phyloP scores from a whole-genome alignment of 2,888 invertebrate genomes.

The Erannis defoliaria region DNA sequence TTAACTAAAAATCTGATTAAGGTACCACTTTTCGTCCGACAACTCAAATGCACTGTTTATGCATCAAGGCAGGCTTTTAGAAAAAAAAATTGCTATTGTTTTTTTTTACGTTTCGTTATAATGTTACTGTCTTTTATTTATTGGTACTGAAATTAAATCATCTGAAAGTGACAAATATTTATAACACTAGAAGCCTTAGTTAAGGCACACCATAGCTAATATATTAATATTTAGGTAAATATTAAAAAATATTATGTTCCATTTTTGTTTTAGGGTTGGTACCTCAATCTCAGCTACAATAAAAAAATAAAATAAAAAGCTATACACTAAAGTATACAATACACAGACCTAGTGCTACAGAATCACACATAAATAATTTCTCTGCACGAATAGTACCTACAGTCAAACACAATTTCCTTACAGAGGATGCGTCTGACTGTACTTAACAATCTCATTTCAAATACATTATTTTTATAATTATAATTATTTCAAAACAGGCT shows the following conservation, averaged over 20 bases:
- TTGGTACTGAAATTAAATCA: too few relatives aligned
- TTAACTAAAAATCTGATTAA: constrained; percentile 42
- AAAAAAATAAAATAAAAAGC: constrained; percentile 58
- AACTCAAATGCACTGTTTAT: too few relatives aligned
- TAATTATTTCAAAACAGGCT: constrained; percentile 69
- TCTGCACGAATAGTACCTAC: constrained; percentile 69
- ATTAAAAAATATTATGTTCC: neutral
- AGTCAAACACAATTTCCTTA: constrained; percentile 35
- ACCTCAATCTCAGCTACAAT: constrained; percentile 38
- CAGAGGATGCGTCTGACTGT: constrained; percentile 38
- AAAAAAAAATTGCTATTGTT: too few relatives aligned
- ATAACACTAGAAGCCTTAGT: too few relatives aligned
- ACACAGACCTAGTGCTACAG: constrained; percentile 65
- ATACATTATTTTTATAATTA: constrained; percentile 66
- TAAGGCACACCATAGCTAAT: too few relatives aligned
- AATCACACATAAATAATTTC: constrained; percentile 86
- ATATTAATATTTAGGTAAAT: too few relatives aligned
- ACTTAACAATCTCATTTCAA: constrained; percentile 77
- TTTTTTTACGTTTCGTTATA: too few relatives aligned
- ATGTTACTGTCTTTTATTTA: too few relatives aligned
- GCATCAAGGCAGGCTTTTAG: too few relatives aligned
- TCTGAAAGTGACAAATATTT: too few relatives aligned
- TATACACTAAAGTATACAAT: constrained; percentile 73
- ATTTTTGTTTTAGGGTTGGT: constrained; percentile 29
- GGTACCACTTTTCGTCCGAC: constrained; percentile 3